Percentiles rank a stretch among this genome's conserved stretches.
phyloP scores from a whole-genome alignment of 53 echinoderm and acorn worm genomes.

The Holothuria scabra region DNA sequence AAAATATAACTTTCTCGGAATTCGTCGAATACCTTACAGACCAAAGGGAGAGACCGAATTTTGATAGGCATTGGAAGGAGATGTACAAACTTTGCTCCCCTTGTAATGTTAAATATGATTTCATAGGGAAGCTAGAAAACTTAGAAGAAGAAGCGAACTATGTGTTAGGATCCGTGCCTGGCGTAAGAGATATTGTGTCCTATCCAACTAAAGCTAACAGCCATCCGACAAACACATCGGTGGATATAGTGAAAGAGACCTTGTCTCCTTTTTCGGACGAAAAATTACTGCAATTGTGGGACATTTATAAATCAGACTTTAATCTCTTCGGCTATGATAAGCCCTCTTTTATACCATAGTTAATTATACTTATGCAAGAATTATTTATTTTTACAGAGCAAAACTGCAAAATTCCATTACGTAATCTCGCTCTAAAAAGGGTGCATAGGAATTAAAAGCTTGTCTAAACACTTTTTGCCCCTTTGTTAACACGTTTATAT shows the following conservation, averaged over 20 bases:
- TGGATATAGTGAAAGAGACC: slow-evolving; percentile 27
- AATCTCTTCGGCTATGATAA: slow-evolving; percentile 70
- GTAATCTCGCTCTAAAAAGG: no score
- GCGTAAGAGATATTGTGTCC: slow-evolving; percentile 28
- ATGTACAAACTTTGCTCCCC: slow-evolving; percentile 79
- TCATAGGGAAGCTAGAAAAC: slow-evolving; percentile 69
- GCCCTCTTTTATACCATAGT: slow-evolving; percentile 48
- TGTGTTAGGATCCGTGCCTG: slow-evolving; percentile 46
- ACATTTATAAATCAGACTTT: slow-evolving; percentile 69
- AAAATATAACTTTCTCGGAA: slow-evolving; percentile 65
- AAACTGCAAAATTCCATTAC: no score
- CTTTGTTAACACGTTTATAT: no score
- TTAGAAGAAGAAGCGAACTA: slow-evolving; percentile 65
- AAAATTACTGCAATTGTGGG: slow-evolving; percentile 52
- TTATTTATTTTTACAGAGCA: no score
- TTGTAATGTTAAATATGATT: slow-evolving; percentile 70
- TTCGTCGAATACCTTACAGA: slow-evolving; percentile 64
- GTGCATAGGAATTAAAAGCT: no score
- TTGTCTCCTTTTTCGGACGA: slow-evolving; percentile 48
- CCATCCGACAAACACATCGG: slow-evolving; percentile 63
- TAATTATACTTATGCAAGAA: no score
- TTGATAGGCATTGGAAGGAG: slow-evolving; percentile 77
- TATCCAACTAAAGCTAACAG: slow-evolving; percentile 68
- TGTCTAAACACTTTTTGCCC: no score
- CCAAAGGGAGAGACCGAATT: slow-evolving; percentile 37